Evolutionary conservation across 2,888 invertebrate genomes (phyloP), one percentile per base, ranked within the genome.

Genomic region (Oligia strigilis): DNA sequence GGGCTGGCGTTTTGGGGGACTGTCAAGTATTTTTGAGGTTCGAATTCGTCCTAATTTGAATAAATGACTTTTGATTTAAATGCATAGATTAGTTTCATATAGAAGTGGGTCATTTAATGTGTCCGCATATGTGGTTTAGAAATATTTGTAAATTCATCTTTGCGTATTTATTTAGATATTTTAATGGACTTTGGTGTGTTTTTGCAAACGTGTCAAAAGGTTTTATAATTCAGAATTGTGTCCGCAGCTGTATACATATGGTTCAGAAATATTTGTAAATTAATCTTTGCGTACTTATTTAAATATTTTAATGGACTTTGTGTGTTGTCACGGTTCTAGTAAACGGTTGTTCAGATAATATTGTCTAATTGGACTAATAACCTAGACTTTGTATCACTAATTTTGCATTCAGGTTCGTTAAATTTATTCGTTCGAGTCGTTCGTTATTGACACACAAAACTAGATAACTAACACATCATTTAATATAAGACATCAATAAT

Each of bases 381-480:
- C 72, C 78, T 69, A 67, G 60, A n/a, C 43, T 60, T 60, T 2
- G 9, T 23, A n/a, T 55, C 5, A 40, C 43, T 49, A 60, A 72
- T 73, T 78, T 17, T 4, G 14, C 46, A 65, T 78, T 58, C 6
- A 23, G 2, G 70, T 52, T 43, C 29, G 19, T 4, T 55, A 19
- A 67, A 78, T 60, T 29, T 36, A 36, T 36, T 36, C 36, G 36
- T 36, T 36, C 36, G 36, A 3, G 2, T 36, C 36, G 36, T 36
- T 36, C 49, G 65, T 43, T 60, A 77, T 77, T 60, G 5, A 80
- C 62, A 72, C 11, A 67, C 23, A 23, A 70, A 77, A 75, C 77
- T 80, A 72, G 43, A 80, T 71, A 67, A 62, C 49, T 43, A 46
- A 75, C 62, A 75, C 71, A 64, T 78, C 64, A 77, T 76, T 8